Evolutionary conservation across 2,797 vertebrate genomes (phyloP).

Genomic region (Tauraco hartlaubi): DNA sequence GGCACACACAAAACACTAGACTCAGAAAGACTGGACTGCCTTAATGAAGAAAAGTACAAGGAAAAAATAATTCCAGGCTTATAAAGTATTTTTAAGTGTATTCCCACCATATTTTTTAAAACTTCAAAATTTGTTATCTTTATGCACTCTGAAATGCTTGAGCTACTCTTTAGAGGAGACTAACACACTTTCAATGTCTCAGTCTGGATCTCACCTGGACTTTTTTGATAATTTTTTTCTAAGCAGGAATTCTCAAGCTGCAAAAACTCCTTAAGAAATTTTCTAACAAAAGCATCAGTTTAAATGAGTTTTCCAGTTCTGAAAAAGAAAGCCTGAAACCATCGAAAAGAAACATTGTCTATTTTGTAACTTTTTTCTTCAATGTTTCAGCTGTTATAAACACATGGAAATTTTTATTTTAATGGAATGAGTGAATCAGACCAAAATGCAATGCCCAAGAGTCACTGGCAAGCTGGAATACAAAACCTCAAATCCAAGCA

Average conservation of each 20-base stretch:
- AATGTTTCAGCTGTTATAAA: neutral
- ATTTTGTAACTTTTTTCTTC: neutral
- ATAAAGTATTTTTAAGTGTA: neutral
- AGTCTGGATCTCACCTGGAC: neutral
- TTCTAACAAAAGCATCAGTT: neutral
- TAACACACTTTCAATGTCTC: neutral
- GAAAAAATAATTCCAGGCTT: neutral
- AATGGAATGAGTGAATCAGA: constrained; percentile 25
- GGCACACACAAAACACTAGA: neutral
- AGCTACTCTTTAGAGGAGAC: neutral
- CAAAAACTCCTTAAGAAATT: neutral
- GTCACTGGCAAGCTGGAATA: neutral
- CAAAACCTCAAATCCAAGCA: constrained; percentile 1
- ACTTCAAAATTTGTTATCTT: neutral
- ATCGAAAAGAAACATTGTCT: neutral
- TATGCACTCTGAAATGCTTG: neutral
- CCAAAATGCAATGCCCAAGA: neutral
- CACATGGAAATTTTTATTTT: neutral
- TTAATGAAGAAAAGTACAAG: neutral
- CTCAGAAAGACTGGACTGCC: neutral
- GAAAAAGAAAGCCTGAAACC: neutral
- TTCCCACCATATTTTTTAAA: neutral
- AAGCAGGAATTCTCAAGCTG: neutral
- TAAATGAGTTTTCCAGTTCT: constrained; percentile 12
- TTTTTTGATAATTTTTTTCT: neutral